phyloP scores from a whole-genome alignment of 2,113 vertebrate genomes.

The Lamprotornis superbus region DNA sequence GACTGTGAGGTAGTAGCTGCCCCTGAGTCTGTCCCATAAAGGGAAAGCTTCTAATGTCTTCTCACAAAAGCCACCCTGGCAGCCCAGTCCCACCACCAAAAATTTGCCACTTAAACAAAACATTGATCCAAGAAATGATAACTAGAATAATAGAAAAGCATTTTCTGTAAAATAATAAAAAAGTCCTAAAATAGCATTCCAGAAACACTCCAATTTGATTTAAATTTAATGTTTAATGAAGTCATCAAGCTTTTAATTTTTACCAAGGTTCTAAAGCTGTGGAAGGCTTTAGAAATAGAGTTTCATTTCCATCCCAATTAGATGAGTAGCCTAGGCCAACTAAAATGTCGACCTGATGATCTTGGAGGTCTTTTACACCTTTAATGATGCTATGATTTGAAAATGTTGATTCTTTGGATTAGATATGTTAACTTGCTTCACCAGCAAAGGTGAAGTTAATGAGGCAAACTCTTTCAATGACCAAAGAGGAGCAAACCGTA shows the following conservation, averaged over 20 bases:
- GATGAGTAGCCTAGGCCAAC: neutral
- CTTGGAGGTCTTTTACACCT: neutral
- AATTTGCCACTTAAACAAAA: neutral
- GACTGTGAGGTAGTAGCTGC: neutral
- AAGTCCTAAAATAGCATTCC: neutral
- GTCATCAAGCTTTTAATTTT: neutral
- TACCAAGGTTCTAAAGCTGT: neutral
- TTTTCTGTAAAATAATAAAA: neutral
- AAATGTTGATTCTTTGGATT: neutral
- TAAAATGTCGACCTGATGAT: neutral
- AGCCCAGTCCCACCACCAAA: neutral
- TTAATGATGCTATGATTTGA: neutral
- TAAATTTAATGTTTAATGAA: neutral
- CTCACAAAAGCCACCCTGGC: neutral
- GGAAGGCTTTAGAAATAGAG: neutral
- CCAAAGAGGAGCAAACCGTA: neutral
- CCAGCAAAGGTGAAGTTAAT: neutral
- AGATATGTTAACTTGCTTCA: neutral
- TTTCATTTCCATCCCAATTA: neutral
- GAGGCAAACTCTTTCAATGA: neutral
- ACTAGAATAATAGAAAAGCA: neutral
- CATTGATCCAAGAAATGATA: neutral
- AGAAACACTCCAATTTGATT: neutral
- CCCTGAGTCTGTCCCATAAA: neutral
- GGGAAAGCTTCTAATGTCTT: neutral